Evolutionary conservation across 2,113 vertebrate genomes (phyloP).

Genomic region (Athene cunicularia): DNA sequence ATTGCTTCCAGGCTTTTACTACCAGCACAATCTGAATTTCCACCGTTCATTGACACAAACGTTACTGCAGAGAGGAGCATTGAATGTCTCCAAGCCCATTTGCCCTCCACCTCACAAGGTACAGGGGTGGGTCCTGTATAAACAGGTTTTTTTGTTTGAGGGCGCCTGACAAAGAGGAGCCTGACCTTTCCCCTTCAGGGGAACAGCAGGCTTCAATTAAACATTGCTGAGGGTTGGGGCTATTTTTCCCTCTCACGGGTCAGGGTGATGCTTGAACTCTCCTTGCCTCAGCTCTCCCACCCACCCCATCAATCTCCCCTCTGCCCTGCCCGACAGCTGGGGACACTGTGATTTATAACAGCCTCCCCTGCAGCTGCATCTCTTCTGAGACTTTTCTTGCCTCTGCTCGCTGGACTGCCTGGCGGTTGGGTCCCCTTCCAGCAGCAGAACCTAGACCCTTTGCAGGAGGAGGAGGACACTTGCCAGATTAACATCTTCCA

Average conservation of each 20-base stretch:
- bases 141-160: constrained; percentile 44
- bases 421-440: not conserved
- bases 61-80: not conserved
- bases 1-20: constrained; percentile 1
- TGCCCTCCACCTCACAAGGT: constrained; percentile 7
- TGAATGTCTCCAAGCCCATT: constrained; percentile 26
- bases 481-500: not conserved
- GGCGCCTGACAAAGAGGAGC: not conserved
- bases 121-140: constrained; percentile 36
- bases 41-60: not conserved
- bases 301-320: constrained; percentile 62
- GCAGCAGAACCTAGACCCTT: not conserved
- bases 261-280: constrained; percentile 63
- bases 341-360: not conserved
- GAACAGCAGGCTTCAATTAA: constrained; percentile 60
- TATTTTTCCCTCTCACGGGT: not conserved
- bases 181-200: constrained; percentile 48
- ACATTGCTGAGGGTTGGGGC: not conserved
- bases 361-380: not conserved
- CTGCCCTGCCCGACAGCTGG: not conserved
- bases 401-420: not conserved
- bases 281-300: constrained; percentile 9
- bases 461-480: not conserved
- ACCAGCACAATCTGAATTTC: not conserved
- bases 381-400: not conserved